Conservation (phyloP, 2,888 invertebrate species). For the Drosophila hamatofila region DNA sequence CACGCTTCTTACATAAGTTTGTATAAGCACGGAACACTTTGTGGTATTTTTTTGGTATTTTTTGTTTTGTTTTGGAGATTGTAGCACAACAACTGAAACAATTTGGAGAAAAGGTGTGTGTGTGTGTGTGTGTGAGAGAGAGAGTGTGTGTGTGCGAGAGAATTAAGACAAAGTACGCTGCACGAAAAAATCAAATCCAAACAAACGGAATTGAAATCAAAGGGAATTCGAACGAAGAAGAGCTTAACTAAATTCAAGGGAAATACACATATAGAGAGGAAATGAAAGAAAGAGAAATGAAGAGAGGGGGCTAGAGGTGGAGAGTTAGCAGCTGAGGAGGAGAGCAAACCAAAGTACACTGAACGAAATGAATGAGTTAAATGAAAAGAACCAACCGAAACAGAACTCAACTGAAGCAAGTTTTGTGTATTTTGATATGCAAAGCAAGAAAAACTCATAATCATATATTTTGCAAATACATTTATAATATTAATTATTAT, state of each 20-base stretch:
- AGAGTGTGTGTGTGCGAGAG: conserved; percentile 16
- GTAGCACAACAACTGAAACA: conserved; percentile 65
- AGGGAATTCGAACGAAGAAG: conserved; percentile 17
- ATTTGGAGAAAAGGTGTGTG: conserved; percentile 36
- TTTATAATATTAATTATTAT: conserved; percentile 82
- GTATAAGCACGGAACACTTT: conserved; percentile 58
- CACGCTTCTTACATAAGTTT: conserved; percentile 42
- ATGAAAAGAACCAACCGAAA: conserved; percentile 18
- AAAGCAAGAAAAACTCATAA: conserved; percentile 84
- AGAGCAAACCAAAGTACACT: conserved; percentile 6
- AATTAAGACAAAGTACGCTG: conserved; percentile 42
- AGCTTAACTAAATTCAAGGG: not conserved
- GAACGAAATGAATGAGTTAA: conserved; percentile 3
- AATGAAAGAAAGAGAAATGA: not conserved
- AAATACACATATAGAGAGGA: not conserved
- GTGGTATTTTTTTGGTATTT: conserved; percentile 40
- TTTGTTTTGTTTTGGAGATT: conserved; percentile 43
- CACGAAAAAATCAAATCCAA: conserved; percentile 14
- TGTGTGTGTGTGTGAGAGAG: conserved; percentile 14
- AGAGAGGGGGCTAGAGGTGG: not conserved
- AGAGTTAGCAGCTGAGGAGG: not conserved
- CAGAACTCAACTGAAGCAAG: conserved; percentile 49
- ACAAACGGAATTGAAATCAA: too few species aligned
- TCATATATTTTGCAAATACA: conserved; percentile 83
- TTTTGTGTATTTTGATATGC: conserved; percentile 70